Percentiles rank a stretch among this genome's conserved stretches.
These are phyloP conservation scores for Melanaphis sacchari DNA, from an alignment of 1,140 invertebrate species.

Conservation along the genomic window DNA sequence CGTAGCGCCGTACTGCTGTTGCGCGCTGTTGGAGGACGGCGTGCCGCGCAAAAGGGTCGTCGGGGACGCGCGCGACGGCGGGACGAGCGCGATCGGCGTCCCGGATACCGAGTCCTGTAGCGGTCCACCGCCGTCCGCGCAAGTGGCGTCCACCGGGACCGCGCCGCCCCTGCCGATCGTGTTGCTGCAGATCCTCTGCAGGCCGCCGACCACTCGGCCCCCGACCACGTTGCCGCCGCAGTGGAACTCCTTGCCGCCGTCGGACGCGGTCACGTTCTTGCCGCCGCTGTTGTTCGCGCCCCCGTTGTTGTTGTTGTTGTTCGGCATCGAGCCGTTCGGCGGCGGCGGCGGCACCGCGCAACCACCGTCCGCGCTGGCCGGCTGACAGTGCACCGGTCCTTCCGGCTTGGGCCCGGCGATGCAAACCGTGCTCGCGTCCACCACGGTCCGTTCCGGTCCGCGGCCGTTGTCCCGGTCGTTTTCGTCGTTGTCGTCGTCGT, in stretches of 20 bases:
- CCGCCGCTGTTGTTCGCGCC: neutral
- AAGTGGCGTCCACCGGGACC: neutral
- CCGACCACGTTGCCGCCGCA: neutral
- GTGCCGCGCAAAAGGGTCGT: neutral
- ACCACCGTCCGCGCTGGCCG: neutral
- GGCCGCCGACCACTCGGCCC: neutral
- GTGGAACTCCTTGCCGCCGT: neutral
- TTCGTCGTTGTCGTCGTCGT: neutral
- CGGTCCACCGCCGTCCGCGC: neutral
- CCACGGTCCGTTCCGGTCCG: neutral
- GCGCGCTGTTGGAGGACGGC: neutral
- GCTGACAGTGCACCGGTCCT: neutral
- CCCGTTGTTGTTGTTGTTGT: neutral
- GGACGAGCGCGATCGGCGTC: neutral
- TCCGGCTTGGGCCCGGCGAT: neutral
- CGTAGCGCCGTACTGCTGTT: neutral
- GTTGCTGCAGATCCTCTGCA: constrained; percentile 4
- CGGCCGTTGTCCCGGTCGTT: neutral
- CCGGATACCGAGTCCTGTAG: neutral
- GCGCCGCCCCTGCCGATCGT: neutral
- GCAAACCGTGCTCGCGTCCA: neutral
- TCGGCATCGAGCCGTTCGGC: neutral
- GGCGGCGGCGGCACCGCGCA: neutral
- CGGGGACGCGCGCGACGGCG: neutral
- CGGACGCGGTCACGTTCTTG: neutral